Base-by-base conservation (phyloP, 2,113 vertebrate species). In the Pao palembangensis region DNA sequence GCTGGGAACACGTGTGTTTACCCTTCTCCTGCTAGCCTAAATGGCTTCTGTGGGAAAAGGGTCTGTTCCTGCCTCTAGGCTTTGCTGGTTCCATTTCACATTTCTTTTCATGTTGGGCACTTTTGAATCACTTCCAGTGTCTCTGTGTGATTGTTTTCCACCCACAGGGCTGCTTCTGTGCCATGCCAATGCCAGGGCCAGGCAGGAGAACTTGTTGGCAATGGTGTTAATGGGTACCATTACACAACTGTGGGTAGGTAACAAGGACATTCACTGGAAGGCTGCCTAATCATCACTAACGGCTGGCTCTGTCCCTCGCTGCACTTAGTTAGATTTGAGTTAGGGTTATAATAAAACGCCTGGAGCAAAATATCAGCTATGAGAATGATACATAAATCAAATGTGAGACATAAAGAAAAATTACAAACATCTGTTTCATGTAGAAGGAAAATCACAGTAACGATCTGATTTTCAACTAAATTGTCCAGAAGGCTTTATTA, bases 221-320 rank as follows among this genome's bases (percentile, higher is more conserved):
- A 25, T 42, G 56, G 51, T 76, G 64, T 79, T 81, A 83, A 85
- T 84, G 75, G 79, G 63, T 67, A 76, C 53, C 64, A 78, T 79
- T 79, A 78, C 58, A 59, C 73, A 59, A 69, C 60, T 14, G 64
- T 64, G 64, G 52, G 71, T 67, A 70, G 73, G 71, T 78, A 70
- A 72, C 64, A 59, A 72, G 69, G 51, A 28, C 62, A 55, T 31
- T 52, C 71, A 41, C 61, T 51, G 6, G 65, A 69, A 65, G 55
- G 57, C 0, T 15, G 57, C 66, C 56, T 67, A 76, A 77, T 85
- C 66, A 77, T 85, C 66, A 73, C 61, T 31, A 57, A 67, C 21
- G 52, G 55, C 49, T 76, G 61, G 76, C 70, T 2, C 8, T 18
- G 61, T 15, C 8, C 17, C 41, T 67, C 28, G 34, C 54, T 25